phyloP scores from a whole-genome alignment of 2,797 vertebrate species.

The Austrolebias charrua region DNA sequence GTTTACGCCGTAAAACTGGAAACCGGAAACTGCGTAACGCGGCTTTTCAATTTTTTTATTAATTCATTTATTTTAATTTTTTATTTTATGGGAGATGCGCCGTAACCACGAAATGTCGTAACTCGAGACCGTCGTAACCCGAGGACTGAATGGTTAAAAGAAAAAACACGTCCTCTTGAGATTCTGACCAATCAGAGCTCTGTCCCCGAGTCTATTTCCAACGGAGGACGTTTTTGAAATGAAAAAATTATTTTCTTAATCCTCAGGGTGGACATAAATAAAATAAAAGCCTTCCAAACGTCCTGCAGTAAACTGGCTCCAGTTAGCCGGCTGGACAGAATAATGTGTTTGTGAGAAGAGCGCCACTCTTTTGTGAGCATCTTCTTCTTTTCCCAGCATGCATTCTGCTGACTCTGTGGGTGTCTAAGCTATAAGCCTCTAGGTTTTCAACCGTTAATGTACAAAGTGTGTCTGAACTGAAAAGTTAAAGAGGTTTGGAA shows the following conservation, averaged over 20 bases:
- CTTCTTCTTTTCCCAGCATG: conserved; percentile 48
- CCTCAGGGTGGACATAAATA: conserved; percentile 35
- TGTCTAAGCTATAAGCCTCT: conserved; percentile 23
- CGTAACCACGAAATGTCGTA: too few species aligned
- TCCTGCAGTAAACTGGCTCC: conserved; percentile 35
- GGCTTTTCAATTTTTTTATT: too few species aligned
- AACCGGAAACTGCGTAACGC: too few species aligned
- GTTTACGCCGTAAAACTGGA: too few species aligned
- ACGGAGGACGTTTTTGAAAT: conserved; percentile 34
- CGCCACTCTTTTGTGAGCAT: conserved; percentile 49
- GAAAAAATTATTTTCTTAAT: conserved; percentile 65
- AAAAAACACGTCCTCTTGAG: conserved; percentile 39
- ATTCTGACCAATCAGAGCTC: conserved; percentile 32
- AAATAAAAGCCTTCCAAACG: conserved; percentile 13
- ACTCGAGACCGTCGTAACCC: too few species aligned
- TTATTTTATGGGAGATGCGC: too few species aligned
- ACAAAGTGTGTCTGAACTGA: conserved; percentile 48
- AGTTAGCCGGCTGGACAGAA: conserved; percentile 34
- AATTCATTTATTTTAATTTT: too few species aligned
- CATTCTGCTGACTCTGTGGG: conserved; percentile 36
- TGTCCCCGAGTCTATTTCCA: conserved; percentile 56
- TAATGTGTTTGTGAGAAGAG: conserved; percentile 58
- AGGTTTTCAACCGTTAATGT: conserved; percentile 31
- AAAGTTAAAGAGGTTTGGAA: conserved; percentile 48
- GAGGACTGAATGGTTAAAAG: conserved; percentile 44